A percentile compares a stretch with the other conserved stretches of the same genome.
Evolutionary conservation across 2,797 vertebrate species (phyloP).

Genomic region (Macropus fuliginosus): DNA sequence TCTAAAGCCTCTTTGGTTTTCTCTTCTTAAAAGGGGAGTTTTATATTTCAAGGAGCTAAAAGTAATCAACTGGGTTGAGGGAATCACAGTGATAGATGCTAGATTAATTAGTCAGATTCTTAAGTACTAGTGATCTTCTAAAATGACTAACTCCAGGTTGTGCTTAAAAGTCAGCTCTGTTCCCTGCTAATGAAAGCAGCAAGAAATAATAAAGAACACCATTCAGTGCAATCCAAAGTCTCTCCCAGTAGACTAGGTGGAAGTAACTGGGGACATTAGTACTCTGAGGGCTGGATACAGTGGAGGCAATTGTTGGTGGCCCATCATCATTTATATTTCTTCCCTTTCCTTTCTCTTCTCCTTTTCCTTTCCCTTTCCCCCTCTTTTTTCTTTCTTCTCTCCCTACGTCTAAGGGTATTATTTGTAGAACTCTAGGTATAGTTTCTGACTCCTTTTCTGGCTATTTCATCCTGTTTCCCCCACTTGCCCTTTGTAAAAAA

Average conservation of each 20-base stretch:
- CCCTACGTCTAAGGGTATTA: not conserved
- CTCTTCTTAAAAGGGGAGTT: not conserved
- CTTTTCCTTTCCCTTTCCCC: not conserved
- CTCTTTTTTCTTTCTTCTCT: not conserved
- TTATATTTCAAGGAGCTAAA: slow-evolving; percentile 26
- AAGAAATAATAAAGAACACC: not conserved
- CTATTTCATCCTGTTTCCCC: not conserved
- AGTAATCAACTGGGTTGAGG: slow-evolving; percentile 38
- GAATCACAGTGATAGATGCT: not conserved
- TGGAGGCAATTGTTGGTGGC: not conserved
- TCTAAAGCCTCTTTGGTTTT: not conserved
- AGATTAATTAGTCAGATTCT: not conserved
- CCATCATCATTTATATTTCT: not conserved
- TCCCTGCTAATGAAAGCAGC: not conserved
- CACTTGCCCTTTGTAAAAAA: not conserved
- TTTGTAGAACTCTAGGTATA: not conserved
- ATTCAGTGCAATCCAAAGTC: not conserved
- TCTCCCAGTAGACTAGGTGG: not conserved
- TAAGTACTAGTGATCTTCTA: slow-evolving; percentile 38
- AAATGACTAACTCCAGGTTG: not conserved
- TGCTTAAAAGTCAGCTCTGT: slow-evolving; percentile 1
- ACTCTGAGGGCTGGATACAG: not conserved
- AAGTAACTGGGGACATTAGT: not conserved
- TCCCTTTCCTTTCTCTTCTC: not conserved
- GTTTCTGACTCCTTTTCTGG: not conserved